phyloP scores from a whole-genome alignment of 2,888 invertebrate genomes.

The Drosophila algonquin region DNA sequence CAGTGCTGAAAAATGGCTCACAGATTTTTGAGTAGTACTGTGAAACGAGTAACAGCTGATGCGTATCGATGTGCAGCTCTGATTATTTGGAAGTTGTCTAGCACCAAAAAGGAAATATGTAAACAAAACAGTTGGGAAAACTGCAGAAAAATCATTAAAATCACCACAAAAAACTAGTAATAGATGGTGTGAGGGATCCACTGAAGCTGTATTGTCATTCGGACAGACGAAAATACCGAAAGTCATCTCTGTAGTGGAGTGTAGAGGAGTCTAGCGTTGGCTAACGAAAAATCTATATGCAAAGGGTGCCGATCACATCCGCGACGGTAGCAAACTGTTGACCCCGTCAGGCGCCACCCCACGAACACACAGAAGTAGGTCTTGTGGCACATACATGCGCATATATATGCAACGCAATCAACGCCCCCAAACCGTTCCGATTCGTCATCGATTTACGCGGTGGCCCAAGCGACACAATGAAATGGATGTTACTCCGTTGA shows the following conservation, averaged over 20 bases:
- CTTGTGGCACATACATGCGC: slow-evolving; percentile 43
- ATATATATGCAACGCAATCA: slow-evolving; percentile 56
- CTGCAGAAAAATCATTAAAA: slow-evolving; percentile 17
- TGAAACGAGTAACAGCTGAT: slow-evolving; percentile 30
- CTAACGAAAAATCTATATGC: slow-evolving; percentile 37
- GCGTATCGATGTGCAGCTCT: slow-evolving; percentile 22
- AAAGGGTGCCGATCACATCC: slow-evolving; percentile 9
- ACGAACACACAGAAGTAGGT: slow-evolving; percentile 32
- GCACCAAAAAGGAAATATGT: slow-evolving; percentile 67
- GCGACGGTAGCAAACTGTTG: slow-evolving; percentile 57
- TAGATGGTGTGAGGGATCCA: not conserved
- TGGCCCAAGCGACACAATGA: slow-evolving; percentile 67
- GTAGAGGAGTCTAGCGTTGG: not conserved
- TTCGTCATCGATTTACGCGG: slow-evolving; percentile 81
- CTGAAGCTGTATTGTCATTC: not conserved
- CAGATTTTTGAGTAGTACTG: slow-evolving; percentile 11
- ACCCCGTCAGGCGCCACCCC: slow-evolving; percentile 64
- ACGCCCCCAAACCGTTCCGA: slow-evolving; percentile 72
- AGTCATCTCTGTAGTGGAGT: not conserved
- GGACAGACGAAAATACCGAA: not conserved
- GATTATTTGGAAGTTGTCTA: slow-evolving; percentile 34
- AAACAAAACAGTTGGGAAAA: slow-evolving; percentile 67
- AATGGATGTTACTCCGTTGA: slow-evolving; percentile 56
- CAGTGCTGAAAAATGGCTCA: slow-evolving; percentile 7
- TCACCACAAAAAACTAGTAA: not conserved